Evolutionary conservation across 1,140 invertebrate genomes (phyloP), one percentile per base, ranked within the genome.

Genomic region (Cyclargus thomasi): DNA sequence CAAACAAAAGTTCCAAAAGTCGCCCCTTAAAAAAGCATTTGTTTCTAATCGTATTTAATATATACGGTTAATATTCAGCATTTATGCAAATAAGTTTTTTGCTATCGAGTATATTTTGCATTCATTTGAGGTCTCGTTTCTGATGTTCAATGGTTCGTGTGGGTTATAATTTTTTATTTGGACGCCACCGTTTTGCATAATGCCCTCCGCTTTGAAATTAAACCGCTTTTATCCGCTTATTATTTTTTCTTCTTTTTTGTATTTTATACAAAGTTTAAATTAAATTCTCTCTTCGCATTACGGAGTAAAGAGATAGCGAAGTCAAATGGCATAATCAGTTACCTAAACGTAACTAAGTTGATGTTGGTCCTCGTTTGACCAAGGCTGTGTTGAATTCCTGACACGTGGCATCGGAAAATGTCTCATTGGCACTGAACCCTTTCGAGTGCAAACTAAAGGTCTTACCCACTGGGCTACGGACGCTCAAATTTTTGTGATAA

Each of bases 51-150:
- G 69, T 77, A 77, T 80, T 80, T 81, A 82, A 82, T 82, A 77
- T 69, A 76, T 11, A 59, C 55, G 55, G 17, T 55, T 82, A 82
- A 82, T 81, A 83, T 78, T 70, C 70, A 76, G 64, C 79, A 74
- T 81, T 87, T 87, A 87, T 87, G 85, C 82, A 79, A 87, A 87
- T 81, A 23, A 53, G 23, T 72, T 85, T 83, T 84, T 84, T 82
- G 71, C 69, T 55, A 72, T 70, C 65, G 69, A 68, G 69, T 64
- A 71, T 76, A 82, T 85, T 47, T 84, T 83, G 82, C 85, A 86
- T 88, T 80, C 76, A 87, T 85, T 86, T 82, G 81, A 78, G 81
- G 74, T 74, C 76, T 74, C 80, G 74, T 79, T 76, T 79, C 77
- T 74, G 70, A 71, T 80, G 80, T 83, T 82, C 80, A 88, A 88